Evolutionary conservation across 2,797 vertebrate genomes (phyloP).

Genomic region (Pristis pectinata): DNA sequence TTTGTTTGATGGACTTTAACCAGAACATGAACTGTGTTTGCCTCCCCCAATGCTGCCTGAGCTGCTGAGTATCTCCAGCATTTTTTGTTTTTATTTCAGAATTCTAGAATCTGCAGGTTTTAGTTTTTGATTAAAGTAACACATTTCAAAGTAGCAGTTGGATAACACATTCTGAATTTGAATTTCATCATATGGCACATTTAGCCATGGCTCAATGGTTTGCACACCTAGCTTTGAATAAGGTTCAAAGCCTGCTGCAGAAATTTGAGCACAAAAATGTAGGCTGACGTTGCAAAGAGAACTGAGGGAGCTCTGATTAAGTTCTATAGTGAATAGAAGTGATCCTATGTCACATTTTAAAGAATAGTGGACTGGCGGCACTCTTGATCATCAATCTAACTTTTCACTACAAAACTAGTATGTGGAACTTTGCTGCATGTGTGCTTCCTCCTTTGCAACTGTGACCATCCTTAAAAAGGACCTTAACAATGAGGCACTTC

Average conservation of each 20-base stretch:
- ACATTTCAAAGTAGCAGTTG: not conserved
- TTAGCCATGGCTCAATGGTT: not conserved
- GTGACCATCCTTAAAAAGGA: not conserved
- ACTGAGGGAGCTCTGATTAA: not conserved
- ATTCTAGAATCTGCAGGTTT: too few species aligned
- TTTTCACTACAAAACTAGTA: too few species aligned
- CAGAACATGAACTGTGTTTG: too few species aligned
- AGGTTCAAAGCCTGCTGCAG: not conserved
- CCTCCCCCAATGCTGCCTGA: too few species aligned
- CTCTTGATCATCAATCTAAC: too few species aligned
- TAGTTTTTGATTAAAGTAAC: not conserved
- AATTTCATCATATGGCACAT: not conserved
- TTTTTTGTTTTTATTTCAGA: too few species aligned
- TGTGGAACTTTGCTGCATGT: not conserved
- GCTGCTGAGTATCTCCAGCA: too few species aligned
- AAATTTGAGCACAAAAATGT: not conserved
- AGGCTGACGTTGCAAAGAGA: not conserved
- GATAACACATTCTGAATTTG: not conserved
- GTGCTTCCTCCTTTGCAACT: not conserved
- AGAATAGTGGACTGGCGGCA: not conserved
- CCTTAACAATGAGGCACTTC: not conserved
- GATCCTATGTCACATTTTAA: not conserved
- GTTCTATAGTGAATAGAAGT: not conserved
- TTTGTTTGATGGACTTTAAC: too few species aligned
- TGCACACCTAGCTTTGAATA: not conserved